These are phyloP conservation scores for Rachycentron canadum DNA, from an alignment of 2,797 vertebrate genomes.

Conservation along the genomic window DNA sequence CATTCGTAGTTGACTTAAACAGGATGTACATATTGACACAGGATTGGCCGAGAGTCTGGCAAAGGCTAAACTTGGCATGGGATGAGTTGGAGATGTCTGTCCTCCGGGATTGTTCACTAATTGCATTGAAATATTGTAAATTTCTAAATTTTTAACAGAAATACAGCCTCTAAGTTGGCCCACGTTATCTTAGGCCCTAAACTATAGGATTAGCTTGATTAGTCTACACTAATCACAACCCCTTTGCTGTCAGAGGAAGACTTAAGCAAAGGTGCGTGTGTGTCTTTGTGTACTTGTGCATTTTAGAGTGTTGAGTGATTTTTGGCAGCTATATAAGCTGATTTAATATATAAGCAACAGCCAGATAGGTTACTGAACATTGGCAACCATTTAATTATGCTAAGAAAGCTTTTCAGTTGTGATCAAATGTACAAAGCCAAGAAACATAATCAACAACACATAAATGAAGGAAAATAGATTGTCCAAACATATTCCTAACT, in stretches of 20 bases:
- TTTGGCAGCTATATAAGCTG: constrained; percentile 80
- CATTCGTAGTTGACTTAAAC: constrained; percentile 58
- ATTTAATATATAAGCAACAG: constrained; percentile 71
- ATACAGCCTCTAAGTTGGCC: constrained; percentile 30
- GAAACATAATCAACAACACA: constrained; percentile 40
- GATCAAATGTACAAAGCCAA: constrained; percentile 62
- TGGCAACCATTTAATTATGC: constrained; percentile 70
- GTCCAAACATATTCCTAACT: constrained; percentile 39
- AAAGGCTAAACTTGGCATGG: constrained; percentile 50
- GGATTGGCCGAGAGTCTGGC: constrained; percentile 49
- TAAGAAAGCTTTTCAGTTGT: constrained; percentile 62
- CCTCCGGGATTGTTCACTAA: constrained; percentile 30
- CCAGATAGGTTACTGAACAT: constrained; percentile 62
- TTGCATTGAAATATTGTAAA: constrained; percentile 29
- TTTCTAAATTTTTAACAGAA: constrained; percentile 46
- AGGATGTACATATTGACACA: constrained; percentile 66
- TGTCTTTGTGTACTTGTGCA: neutral
- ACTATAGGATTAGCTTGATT: constrained; percentile 56
- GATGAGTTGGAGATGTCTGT: constrained; percentile 56
- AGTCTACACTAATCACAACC: constrained; percentile 52
- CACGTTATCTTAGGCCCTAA: constrained; percentile 31
- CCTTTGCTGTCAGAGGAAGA: constrained; percentile 34
- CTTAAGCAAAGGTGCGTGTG: constrained; percentile 23
- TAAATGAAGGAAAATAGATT: constrained; percentile 49
- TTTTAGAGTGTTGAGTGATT: constrained; percentile 63